Evolutionary conservation across 2,113 vertebrate species (phyloP), one percentile per base, ranked within the genome.

Genomic region (Tragulus kanchil): DNA sequence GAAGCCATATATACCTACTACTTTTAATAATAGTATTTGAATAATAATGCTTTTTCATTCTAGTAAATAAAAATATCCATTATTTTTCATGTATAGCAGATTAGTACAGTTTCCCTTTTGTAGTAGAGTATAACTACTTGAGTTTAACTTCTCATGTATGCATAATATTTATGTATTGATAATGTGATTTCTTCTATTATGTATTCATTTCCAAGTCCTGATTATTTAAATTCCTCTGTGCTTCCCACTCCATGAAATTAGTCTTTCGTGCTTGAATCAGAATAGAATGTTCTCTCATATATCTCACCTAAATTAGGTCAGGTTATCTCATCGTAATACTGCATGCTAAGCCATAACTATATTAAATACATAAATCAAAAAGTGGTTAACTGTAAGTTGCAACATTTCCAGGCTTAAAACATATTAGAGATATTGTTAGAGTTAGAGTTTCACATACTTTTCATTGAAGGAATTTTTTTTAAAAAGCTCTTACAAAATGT

Each of bases 301-400:
- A 81, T 89, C 62, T 94, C n/a, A 71, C 15, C 25, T 90, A 92
- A 92, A 52, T 97, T 92, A 84, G 58, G 62, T 84, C 50, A 1
- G 19, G 45, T 82, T 92, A 85, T 85, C 50, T 87, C 67, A 92
- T 96, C 89, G 67, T 48, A 92, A 73, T 15, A 78, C 42, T 85
- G 48, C 42, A 89, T 93, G 64, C 45, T 94, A 95, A 94, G 45
- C 12, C 92, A 62, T 94, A 89, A 94, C 73, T 89, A 94, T 95
- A 97, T 97, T 97, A 98, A 97, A 92, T 26, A 77, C 54, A 96
- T 97, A 97, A 96, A 96, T 96, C 79, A 96, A 92, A 94, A 93
- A 89, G 81, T 93, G 31, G 84, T 96, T 97, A 89, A 94, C 48
- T 67, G 8, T 59, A 94, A 89, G 36, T 93, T 97, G 54, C 31